phyloP scores from a whole-genome alignment of 2,113 vertebrate genomes.

The Todiramphus saurophagus region DNA sequence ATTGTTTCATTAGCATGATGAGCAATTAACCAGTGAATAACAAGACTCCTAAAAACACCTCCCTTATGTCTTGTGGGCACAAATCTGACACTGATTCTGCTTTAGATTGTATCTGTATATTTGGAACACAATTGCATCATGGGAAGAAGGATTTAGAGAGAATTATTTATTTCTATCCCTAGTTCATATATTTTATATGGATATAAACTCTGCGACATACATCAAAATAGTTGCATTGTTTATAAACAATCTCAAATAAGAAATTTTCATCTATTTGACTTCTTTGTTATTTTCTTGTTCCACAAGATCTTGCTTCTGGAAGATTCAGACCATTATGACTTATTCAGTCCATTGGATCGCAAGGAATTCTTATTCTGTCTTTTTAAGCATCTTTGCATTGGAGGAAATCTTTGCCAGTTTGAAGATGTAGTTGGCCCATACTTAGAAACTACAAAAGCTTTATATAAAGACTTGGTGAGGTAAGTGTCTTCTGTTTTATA shows the following conservation, averaged over 20 bases:
- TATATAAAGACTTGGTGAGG: constrained; percentile 95
- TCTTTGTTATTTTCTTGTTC: not conserved
- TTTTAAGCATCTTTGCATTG: constrained; percentile 93
- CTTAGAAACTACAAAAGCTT: constrained; percentile 84
- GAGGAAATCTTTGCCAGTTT: constrained; percentile 91
- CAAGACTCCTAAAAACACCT: not conserved
- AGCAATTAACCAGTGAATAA: not conserved
- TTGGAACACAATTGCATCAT: not conserved
- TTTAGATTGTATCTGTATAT: not conserved
- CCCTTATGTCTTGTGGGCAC: not conserved
- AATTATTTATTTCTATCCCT: not conserved
- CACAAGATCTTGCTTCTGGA: constrained; percentile 86
- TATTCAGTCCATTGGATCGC: constrained; percentile 79
- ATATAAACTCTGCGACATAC: not conserved
- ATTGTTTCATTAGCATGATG: not conserved
- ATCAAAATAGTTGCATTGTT: not conserved
- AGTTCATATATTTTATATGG: not conserved
- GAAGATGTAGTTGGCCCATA: constrained; percentile 89
- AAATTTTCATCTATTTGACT: not conserved
- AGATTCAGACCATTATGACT: constrained; percentile 84
- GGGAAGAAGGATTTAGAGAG: not conserved
- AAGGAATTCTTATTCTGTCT: constrained; percentile 91
- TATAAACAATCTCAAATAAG: not conserved
- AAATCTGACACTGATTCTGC: not conserved
- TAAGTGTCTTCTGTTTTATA: constrained; percentile 47